phyloP scores from a whole-genome alignment of 2,113 vertebrate genomes.

The western clawed frog (Xenopus tropicalis) region UCB_Xtro_10.0 CM004444.2:149767501-149768000 shows the following conservation, averaged over 20 bases:
- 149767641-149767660: slow-evolving; percentile 54
- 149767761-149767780: slow-evolving; percentile 53
- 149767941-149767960: too few relatives aligned
- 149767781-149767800: slow-evolving; percentile 30
- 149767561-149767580: slow-evolving; percentile 48
- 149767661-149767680: slow-evolving; percentile 56
- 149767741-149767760: slow-evolving; percentile 62
- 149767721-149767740: slow-evolving; percentile 52
- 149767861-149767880: background rate
- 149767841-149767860: too few relatives aligned
- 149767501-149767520: too few relatives aligned
- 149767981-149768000: too few relatives aligned
- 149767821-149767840: too few relatives aligned
- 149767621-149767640: slow-evolving; percentile 50
- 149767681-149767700: slow-evolving; percentile 52
- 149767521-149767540: too few relatives aligned
- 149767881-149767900: too few relatives aligned
- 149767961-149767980: too few relatives aligned
- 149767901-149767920: too few relatives aligned
- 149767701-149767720: slow-evolving; percentile 55
- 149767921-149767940: too few relatives aligned
- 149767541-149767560: too few relatives aligned
- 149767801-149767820: background rate
- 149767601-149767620: slow-evolving; percentile 16
- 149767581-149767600: slow-evolving; percentile 55